A percentile compares a stretch with the other conserved stretches of the same genome.
Evolutionary conservation across 2,113 vertebrate genomes (phyloP).

Genomic region (zebrafish (Danio rerio)): GRCz12tu NC_133181.1:43313501-43314000

Average conservation of each 20-base stretch:
- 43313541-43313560: not conserved
- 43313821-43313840: too few species aligned
- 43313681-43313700: not conserved
- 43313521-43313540: not conserved
- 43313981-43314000: not conserved
- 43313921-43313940: not conserved
- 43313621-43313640: not conserved
- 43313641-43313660: not conserved
- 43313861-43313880: not conserved
- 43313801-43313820: not conserved
- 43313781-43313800: not conserved
- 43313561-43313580: not conserved
- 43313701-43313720: not conserved
- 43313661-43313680: not conserved
- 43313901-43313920: not conserved
- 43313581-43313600: not conserved
- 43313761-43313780: not conserved
- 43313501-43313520: not conserved
- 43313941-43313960: not conserved
- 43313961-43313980: not conserved
- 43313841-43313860: not conserved
- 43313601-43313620: conserved; percentile 33
- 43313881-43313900: not conserved
- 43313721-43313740: not conserved
- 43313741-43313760: not conserved